Conservation (phyloP, 2,113 vertebrate genomes). For the Crotalus tigris region DNA sequence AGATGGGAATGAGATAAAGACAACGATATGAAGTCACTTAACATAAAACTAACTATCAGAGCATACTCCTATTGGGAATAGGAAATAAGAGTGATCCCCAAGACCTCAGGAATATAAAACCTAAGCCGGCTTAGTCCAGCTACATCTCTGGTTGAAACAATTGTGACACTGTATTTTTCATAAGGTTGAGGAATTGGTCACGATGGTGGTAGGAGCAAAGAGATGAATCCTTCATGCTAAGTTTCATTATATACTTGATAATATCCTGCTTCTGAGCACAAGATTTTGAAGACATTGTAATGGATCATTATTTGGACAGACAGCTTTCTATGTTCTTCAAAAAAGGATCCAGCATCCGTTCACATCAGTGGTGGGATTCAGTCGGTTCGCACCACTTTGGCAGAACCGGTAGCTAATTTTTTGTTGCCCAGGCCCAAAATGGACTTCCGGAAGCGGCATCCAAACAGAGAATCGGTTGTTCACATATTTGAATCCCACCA, state of each 20-base stretch:
- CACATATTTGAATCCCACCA: too few relatives aligned
- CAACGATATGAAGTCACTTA: not conserved
- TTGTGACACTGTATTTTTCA: not conserved
- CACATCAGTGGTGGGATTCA: not conserved
- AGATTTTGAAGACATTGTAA: not conserved
- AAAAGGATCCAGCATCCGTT: not conserved
- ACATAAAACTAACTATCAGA: not conserved
- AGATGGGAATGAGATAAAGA: not conserved
- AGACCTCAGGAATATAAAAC: not conserved
- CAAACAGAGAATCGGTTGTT: too few relatives aligned
- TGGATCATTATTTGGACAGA: not conserved
- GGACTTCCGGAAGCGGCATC: too few relatives aligned
- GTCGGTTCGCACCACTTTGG: too few relatives aligned
- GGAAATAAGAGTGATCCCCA: not conserved
- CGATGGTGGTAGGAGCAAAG: not conserved
- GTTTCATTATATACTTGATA: not conserved
- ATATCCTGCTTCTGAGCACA: not conserved
- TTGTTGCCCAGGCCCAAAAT: too few relatives aligned
- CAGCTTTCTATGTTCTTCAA: not conserved
- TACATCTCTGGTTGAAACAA: not conserved
- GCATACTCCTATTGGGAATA: not conserved
- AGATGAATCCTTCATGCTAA: not conserved
- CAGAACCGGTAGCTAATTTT: too few relatives aligned
- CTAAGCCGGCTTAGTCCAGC: not conserved
- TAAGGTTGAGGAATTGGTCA: not conserved